Base-by-base conservation (phyloP, 1,140 invertebrate species). In the Drosophila jambulina region DNA sequence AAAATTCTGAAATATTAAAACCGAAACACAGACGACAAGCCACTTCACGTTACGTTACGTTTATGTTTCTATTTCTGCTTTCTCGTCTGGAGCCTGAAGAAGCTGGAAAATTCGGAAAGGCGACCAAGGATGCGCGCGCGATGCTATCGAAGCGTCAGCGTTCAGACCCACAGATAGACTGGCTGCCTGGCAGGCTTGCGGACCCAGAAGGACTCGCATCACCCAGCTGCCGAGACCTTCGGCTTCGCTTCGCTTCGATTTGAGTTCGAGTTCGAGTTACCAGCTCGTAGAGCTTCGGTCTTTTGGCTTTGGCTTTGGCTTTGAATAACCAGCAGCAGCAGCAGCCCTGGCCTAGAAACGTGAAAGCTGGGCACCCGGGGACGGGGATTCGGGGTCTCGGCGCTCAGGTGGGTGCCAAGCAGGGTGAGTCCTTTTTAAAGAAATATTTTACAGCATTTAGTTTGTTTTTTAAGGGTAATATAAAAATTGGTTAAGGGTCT, bases 281-380 rank as follows among this genome's bases (percentile, higher is more conserved):
- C 63, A 67, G 75, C 57, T 87, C 83, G 83, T 76, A 67, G 17
- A 32, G 60, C 78, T 80, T 90, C 86, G 85, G 82, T 68, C 60
- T 70, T 71, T 79, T 79, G 82, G 72, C 45, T 45, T 45, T 43
- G 80, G 61, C 60, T 64, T 79, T 77, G 83, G 67, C 72, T 85
- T 72, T 83, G 76, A 62, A 58, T 42, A 40, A 64, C 21, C 58
- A 63, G 27, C 43, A 80, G 25, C 43, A 80, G 25, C 57, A 59
- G 21, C 46, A 67, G 60, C 84, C 84, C 81, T 88, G 84, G 84
- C 84, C 84, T 88, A 88, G 80, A 88, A 88, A 90, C 72, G 69
- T 65, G 75, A 43, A 53, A 59, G 67, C 53, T 60, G 59, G 23
- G 23, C 38, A 13, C 10, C 6, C 13, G n/a, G 48, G 27, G 7